Percentiles rank a stretch among this genome's conserved stretches.
phyloP scores from a whole-genome alignment of 2,113 vertebrate species.

The Trogon surrucura region DNA sequence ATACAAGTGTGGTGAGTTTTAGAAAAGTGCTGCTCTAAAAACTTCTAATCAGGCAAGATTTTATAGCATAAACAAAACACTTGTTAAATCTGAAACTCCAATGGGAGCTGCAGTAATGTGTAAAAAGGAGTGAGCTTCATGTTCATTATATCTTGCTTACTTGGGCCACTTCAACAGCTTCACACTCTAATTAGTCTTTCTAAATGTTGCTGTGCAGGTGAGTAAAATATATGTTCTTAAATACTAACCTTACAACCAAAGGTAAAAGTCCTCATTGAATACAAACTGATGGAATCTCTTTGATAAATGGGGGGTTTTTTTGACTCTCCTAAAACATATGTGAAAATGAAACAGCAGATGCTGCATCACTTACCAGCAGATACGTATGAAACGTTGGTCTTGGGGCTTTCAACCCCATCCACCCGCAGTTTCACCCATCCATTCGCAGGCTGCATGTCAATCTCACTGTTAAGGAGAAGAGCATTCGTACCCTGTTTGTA shows the following conservation, averaged over 20 bases:
- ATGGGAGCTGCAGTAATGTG: neutral
- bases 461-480: constrained; percentile 46
- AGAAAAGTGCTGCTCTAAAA: neutral
- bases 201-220: neutral
- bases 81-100: neutral
- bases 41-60: neutral
- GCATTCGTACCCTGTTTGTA: neutral
- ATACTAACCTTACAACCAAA: neutral
- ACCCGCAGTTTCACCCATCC: constrained; percentile 25
- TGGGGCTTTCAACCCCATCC: constrained; percentile 35
- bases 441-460: neutral
- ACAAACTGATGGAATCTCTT: neutral
- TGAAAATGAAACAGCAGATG: neutral
- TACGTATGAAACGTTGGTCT: neutral
- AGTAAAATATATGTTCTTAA: neutral
- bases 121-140: neutral
- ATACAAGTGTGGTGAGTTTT: neutral
- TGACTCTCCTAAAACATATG: neutral
- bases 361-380: constrained; percentile 47
- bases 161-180: neutral
- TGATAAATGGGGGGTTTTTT: neutral
- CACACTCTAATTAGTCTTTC: neutral
- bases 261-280: neutral
- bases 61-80: neutral
- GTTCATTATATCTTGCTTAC: neutral